Evolutionary conservation across 2,113 vertebrate species (phyloP).

Genomic region (Dromas ardeola): DNA sequence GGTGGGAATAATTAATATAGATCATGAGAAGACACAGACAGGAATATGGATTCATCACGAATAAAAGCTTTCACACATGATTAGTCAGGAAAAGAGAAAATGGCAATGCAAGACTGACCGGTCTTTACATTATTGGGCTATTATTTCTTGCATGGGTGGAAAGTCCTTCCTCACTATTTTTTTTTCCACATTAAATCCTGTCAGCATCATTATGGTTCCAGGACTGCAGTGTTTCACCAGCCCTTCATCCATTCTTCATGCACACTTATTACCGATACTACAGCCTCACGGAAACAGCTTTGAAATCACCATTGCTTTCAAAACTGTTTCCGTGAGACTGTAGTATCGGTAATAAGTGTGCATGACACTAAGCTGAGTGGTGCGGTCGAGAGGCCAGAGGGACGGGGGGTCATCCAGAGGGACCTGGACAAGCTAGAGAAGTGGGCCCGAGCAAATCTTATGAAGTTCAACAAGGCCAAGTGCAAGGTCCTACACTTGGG

Average conservation of each 20-base stretch:
- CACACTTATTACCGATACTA: neutral
- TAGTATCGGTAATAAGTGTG: no score
- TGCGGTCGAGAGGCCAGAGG: no score
- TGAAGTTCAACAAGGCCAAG: no score
- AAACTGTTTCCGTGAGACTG: no score
- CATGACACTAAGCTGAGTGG: no score
- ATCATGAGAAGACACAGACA: neutral
- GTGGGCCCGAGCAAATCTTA: no score
- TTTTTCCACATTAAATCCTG: neutral
- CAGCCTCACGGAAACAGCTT: neutral
- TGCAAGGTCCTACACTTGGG: no score
- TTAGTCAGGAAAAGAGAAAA: neutral
- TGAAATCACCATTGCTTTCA: neutral
- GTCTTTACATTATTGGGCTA: neutral
- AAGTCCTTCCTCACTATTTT: neutral
- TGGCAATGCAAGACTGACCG: neutral
- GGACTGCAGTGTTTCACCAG: neutral
- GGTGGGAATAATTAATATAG: neutral
- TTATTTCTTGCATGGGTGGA: neutral
- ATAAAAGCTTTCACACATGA: neutral
- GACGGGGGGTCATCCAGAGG: no score
- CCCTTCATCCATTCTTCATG: neutral
- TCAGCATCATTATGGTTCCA: neutral
- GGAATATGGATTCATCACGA: neutral
- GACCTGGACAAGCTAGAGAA: no score